Evolutionary conservation across 2,113 vertebrate genomes (phyloP).

Genomic region (Mustelus asterias): DNA sequence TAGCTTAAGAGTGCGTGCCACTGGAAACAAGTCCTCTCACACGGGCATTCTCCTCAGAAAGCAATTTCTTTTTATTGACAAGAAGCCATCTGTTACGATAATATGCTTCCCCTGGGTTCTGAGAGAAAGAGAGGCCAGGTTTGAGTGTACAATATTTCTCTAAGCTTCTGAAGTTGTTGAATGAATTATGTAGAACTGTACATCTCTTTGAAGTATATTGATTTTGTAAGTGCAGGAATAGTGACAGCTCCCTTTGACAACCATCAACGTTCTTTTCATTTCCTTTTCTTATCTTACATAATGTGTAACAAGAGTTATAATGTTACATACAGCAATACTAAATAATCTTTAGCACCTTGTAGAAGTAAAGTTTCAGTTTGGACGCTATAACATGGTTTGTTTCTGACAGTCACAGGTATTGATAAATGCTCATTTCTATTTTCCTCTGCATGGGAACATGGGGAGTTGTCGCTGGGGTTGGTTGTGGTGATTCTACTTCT

Average conservation of each 20-base stretch:
- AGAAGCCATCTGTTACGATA: conserved; percentile 29
- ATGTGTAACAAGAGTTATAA: background rate
- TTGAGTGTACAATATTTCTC: background rate
- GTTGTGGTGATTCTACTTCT: background rate
- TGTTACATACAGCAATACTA: background rate
- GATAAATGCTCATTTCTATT: background rate
- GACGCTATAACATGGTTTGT: background rate
- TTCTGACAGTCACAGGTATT: background rate
- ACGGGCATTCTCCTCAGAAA: background rate
- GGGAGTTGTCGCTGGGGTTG: background rate
- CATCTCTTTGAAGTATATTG: conserved; percentile 20
- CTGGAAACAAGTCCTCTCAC: background rate
- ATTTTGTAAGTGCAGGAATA: background rate
- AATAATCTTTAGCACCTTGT: background rate
- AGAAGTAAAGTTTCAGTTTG: background rate
- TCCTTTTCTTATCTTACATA: conserved; percentile 26
- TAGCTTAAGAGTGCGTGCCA: background rate
- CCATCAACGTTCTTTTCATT: conserved; percentile 31
- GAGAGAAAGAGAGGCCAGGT: background rate
- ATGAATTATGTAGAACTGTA: conserved; percentile 33
- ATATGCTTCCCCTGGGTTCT: conserved; percentile 7
- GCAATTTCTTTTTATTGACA: conserved; percentile 12
- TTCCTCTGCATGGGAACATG: background rate
- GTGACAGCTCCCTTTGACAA: conserved; percentile 11
- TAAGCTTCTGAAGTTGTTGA: conserved; percentile 8